Evolutionary conservation across 2,797 vertebrate genomes (phyloP), one percentile per base, ranked within the genome.

Genomic region (Crax fasciolata): DNA sequence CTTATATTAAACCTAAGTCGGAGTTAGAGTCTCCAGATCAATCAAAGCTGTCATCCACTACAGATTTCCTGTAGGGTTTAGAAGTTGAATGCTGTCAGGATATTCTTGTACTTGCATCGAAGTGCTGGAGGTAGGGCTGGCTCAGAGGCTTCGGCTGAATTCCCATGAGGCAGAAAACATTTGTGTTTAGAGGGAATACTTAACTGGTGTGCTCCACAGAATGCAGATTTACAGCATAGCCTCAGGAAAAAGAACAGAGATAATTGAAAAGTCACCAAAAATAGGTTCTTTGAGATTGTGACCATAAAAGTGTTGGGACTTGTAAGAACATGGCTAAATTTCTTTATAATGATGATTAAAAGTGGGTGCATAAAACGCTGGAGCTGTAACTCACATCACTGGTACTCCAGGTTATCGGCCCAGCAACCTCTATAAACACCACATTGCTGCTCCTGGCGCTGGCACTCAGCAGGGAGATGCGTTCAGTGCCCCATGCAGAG

Each of bases 51-150:
- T 71, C 54, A 11, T 11, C 58, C 28, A 6, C 14, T 30, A 0
- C 14, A 18, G 30, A 7, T 44, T 3, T 35, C 28, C 75, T 27
- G 11, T 5, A 17, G 57, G 30, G 7, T 15, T 16, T 41, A 44
- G 21, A 4, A 0, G 11, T 12, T 24, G 30, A n/a, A 15, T 4
- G 1, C 2, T 78, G 32, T 5, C 6, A 4, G 2, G 24, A 3
- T 19, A 0, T 5, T 38, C 72, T 7, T 65, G 38, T 13, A 0
- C 30, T 27, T n/a, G 9, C 10, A 16, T 25, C 0, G 13, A 46
- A 28, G 23, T 10, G 48, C 12, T 10, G 74, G n/a, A 25, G 51
- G 30, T 16, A 27, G 73, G 58, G 32, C 19, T 14, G 76, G 19
- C 20, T 63, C n/a, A 24, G 58, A 46, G 72, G 52, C 25, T 27